Percentiles rank a stretch among this genome's conserved stretches.
phyloP scores from a whole-genome alignment of 1,140 invertebrate species.

The Cherax quadricarinatus region DNA sequence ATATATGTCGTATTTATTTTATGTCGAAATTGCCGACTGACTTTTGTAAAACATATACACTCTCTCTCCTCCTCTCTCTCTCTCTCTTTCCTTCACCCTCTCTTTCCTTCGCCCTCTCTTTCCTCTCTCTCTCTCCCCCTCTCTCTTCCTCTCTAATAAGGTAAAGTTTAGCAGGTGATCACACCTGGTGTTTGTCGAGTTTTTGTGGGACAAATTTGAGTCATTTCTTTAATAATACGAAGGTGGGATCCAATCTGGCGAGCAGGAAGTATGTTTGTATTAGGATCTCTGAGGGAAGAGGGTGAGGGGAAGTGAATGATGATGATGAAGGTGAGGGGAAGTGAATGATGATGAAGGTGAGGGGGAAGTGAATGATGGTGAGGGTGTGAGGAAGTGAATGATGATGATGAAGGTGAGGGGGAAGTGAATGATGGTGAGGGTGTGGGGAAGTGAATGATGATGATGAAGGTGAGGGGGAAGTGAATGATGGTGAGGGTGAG shows the following conservation, averaged over 20 bases:
- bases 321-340: background rate
- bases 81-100: background rate
- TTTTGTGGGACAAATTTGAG: background rate
- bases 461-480: background rate
- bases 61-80: background rate
- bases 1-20: no score
- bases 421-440: background rate
- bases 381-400: background rate
- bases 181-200: background rate
- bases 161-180: no score
- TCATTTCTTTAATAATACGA: constrained; percentile 1
- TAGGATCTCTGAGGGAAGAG: background rate
- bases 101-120: background rate
- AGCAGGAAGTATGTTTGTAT: background rate
- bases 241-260: background rate
- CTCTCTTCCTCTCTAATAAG: no score
- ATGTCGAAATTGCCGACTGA: no score
- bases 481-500: background rate
- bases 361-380: background rate
- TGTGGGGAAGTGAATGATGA: background rate
- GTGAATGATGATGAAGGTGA: background rate
- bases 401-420: background rate
- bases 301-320: background rate
- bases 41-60: no score
- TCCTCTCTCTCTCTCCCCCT: background rate